Percentiles rank a stretch among this genome's conserved stretches.
phyloP scores from a whole-genome alignment of 2,113 vertebrate genomes.

The Cyanistes caeruleus region DNA sequence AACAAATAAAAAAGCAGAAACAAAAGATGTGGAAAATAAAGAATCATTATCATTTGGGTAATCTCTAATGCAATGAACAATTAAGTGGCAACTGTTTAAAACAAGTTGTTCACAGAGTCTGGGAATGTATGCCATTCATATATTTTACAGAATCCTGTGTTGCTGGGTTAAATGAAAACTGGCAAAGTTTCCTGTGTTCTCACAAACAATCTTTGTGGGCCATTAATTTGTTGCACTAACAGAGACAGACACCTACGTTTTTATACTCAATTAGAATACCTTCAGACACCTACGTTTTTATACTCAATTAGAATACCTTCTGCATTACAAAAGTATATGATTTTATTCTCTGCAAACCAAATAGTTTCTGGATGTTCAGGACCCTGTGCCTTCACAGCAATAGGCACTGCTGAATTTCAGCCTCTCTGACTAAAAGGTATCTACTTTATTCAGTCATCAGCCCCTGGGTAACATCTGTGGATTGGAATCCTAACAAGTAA shows the following conservation, averaged over 20 bases:
- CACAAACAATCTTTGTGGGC: not conserved
- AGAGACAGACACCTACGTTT: not conserved
- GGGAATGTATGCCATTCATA: not conserved
- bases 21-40: not conserved
- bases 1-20: not conserved
- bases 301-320: not conserved
- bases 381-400: not conserved
- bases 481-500: conserved; percentile 63
- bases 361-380: conserved; percentile 47
- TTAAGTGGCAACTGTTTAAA: not conserved
- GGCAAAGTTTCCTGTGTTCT: not conserved
- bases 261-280: conserved; percentile 4
- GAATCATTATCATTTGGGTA: not conserved
- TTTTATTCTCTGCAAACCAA: conserved; percentile 21
- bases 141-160: not conserved
- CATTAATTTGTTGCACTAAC: conserved; percentile 11
- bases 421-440: conserved; percentile 3
- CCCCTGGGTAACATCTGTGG: conserved; percentile 58
- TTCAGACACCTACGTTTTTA: not conserved
- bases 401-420: conserved; percentile 31
- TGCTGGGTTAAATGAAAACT: not conserved
- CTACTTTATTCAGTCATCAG: conserved; percentile 67
- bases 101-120: not conserved
- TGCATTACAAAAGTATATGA: not conserved
- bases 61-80: not conserved